Evolutionary conservation across 2,113 vertebrate species (phyloP).

Genomic region (Neotragus moschatus): DNA sequence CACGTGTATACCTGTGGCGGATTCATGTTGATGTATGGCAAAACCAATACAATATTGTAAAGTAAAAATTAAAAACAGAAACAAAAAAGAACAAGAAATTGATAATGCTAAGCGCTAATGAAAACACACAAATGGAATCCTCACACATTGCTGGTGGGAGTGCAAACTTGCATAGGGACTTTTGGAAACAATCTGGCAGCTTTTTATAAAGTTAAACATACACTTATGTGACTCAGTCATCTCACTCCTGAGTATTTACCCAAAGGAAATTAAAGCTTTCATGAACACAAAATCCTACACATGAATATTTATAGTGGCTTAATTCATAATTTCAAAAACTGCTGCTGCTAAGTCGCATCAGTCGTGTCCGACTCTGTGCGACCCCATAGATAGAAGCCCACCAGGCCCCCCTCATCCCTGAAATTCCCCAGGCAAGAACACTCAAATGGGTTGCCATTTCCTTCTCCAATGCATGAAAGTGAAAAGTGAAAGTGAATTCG

Average conservation of each 20-base stretch:
- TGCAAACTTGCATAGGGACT: background rate
- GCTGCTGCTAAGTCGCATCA: too few species aligned
- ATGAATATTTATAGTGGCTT: background rate
- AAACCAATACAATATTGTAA: too few species aligned
- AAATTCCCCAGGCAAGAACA: too few species aligned
- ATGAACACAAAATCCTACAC: background rate
- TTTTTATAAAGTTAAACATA: background rate
- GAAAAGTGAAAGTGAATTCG: too few species aligned
- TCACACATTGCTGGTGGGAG: background rate
- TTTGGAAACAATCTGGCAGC: background rate
- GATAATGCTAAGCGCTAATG: background rate
- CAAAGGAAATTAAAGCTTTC: background rate
- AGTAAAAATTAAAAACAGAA: too few species aligned
- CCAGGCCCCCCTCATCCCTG: too few species aligned
- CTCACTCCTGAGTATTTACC: background rate
- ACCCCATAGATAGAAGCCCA: too few species aligned
- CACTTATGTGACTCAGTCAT: background rate
- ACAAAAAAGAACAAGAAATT: background rate
- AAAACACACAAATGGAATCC: background rate
- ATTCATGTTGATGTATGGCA: too few species aligned
- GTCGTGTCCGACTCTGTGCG: too few species aligned
- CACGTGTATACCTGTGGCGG: too few species aligned
- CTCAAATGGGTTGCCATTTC: too few species aligned
- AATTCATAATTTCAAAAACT: constrained; percentile 18
- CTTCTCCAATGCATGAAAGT: too few species aligned